A percentile compares a stretch with the other conserved stretches of the same genome.
phyloP scores from a whole-genome alignment of 2,113 vertebrate species.

The Henicopernis longicauda region DNA sequence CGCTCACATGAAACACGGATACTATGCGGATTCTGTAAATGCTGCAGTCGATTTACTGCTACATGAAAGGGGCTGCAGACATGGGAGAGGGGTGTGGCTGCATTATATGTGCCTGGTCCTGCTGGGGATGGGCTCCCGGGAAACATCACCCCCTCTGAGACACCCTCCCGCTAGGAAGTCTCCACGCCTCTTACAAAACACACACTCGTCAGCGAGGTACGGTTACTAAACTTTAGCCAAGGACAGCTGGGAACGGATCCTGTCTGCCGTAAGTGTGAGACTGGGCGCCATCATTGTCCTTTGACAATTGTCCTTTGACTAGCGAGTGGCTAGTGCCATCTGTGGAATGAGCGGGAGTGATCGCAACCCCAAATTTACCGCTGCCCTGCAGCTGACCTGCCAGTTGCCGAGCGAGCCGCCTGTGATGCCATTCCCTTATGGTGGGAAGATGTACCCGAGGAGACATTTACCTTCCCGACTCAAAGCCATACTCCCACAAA shows the following conservation, averaged over 20 bases:
- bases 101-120: neutral
- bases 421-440: neutral
- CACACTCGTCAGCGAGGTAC: rapidly evolving
- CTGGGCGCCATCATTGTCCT: too few species aligned
- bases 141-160: neutral
- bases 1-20: neutral
- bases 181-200: neutral
- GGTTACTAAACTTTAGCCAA: neutral
- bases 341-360: too few species aligned
- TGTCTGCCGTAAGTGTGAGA: too few species aligned
- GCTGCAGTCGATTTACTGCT: neutral
- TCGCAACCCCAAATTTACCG: too few species aligned
- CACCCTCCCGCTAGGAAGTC: neutral
- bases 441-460: neutral
- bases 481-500: neutral
- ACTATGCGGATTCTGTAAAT: neutral
- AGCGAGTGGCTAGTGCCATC: too few species aligned
- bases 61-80: neutral
- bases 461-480: neutral
- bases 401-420: too few species aligned
- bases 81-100: too few species aligned
- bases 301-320: too few species aligned
- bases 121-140: rapidly evolving
- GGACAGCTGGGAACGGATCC: neutral
- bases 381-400: too few species aligned